Evolutionary conservation across 23 tunicate species (phyloP).

Genomic region (Botrylloides violaceus): DNA sequence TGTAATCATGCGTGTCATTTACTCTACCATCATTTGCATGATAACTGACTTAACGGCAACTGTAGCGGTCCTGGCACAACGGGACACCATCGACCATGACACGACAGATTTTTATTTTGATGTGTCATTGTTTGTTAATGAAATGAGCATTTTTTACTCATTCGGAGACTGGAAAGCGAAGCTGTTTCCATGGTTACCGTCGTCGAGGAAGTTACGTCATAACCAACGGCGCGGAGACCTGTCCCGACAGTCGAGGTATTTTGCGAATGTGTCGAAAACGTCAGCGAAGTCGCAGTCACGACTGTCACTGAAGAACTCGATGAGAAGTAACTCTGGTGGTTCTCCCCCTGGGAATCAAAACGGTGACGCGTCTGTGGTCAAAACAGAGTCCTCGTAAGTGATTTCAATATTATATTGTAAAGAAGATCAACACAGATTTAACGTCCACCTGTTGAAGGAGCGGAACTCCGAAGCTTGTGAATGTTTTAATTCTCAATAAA

Average conservation of each 20-base stretch:
- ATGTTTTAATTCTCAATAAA: no score
- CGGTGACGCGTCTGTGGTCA: no score
- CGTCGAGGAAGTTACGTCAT: slow-evolving; percentile 19
- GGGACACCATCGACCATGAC: slow-evolving; percentile 13
- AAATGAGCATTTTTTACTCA: slow-evolving; percentile 19
- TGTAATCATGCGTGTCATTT: slow-evolving; percentile 14
- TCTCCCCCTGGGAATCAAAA: no score
- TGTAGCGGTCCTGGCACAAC: background rate
- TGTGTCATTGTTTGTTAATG: slow-evolving; percentile 4
- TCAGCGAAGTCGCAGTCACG: background rate
- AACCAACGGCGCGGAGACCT: slow-evolving; percentile 7
- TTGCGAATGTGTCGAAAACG: background rate
- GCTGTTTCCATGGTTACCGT: slow-evolving; percentile 26
- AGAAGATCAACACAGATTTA: no score
- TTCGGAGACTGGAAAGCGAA: slow-evolving; percentile 33
- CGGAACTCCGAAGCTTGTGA: no score
- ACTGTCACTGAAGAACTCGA: background rate
- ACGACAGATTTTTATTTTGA: slow-evolving; percentile 19
- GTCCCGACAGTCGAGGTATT: slow-evolving; percentile 9
- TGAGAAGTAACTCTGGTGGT: background rate
- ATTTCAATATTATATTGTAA: no score
- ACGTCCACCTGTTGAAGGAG: no score
- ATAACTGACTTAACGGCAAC: slow-evolving; percentile 5
- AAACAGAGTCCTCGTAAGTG: no score
- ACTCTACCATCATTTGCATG: slow-evolving; percentile 16